A percentile compares a stretch with the other conserved stretches of the same genome.
Conservation (phyloP, 2,888 invertebrate species). For the Uropetala carovei region DNA sequence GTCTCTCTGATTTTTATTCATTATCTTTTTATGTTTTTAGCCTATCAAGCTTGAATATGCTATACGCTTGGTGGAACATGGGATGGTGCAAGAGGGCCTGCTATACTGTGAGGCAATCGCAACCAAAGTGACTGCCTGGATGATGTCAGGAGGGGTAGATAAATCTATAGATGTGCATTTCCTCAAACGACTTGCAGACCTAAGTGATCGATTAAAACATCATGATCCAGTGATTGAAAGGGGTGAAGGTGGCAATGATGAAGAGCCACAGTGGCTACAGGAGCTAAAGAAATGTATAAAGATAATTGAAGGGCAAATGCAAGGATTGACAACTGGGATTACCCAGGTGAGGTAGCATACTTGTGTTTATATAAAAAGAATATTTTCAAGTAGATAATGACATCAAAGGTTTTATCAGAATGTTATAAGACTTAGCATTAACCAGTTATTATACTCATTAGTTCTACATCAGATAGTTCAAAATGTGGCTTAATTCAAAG, state of each 20-base stretch:
- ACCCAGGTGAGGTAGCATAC: not conserved
- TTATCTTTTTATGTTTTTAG: constrained; percentile 73
- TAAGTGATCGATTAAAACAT: constrained; percentile 82
- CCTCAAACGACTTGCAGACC: constrained; percentile 74
- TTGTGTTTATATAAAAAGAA: too few species aligned
- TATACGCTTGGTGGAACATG: constrained; percentile 85
- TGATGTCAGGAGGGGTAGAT: constrained; percentile 59
- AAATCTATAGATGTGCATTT: constrained; percentile 67
- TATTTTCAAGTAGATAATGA: too few species aligned
- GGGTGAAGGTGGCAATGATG: constrained; percentile 75
- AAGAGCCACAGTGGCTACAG: constrained; percentile 72
- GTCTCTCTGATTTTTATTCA: too few species aligned
- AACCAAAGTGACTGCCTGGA: constrained; percentile 77
- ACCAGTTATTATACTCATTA: too few species aligned
- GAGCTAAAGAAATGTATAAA: constrained; percentile 39
- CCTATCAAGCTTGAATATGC: constrained; percentile 91
- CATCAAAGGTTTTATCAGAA: too few species aligned
- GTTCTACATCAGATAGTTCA: too few species aligned
- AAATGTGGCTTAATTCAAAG: too few species aligned
- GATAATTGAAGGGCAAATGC: constrained; percentile 21
- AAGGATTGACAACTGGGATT: constrained; percentile 15
- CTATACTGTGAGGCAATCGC: constrained; percentile 90
- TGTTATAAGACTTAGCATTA: too few species aligned
- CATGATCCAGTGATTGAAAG: constrained; percentile 79
- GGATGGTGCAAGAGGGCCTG: constrained; percentile 87